Percentiles rank a stretch among this genome's conserved stretches.
Conservation (phyloP, 1,140 invertebrate species). For the Cheumatopsyche charites region DNA sequence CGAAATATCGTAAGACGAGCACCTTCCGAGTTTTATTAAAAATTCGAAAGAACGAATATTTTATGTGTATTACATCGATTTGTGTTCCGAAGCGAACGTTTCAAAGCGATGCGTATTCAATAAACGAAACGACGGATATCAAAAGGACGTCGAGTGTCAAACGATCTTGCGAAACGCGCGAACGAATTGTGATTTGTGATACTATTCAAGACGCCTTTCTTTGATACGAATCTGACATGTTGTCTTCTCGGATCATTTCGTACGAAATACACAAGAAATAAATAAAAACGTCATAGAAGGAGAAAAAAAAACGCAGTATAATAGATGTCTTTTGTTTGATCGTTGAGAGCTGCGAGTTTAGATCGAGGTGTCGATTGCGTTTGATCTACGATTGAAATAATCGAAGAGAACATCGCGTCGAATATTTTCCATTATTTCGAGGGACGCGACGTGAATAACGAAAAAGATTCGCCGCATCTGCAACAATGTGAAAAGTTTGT, state of each 20-base stretch:
- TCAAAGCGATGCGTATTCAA: slow-evolving; percentile 15
- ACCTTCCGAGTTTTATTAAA: not conserved
- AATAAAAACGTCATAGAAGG: not conserved
- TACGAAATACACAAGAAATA: not conserved
- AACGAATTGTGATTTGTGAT: slow-evolving; percentile 22
- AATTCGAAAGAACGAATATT: not conserved
- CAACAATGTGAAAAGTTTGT: slow-evolving; percentile 24
- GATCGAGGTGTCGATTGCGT: too few relatives aligned
- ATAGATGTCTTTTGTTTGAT: too few relatives aligned
- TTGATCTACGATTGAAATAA: too few relatives aligned
- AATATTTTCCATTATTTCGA: too few relatives aligned
- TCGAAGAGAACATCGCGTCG: too few relatives aligned
- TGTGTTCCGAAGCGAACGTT: not conserved
- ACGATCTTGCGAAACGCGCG: slow-evolving; percentile 27
- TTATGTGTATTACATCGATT: not conserved
- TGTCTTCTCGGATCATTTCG: slow-evolving; percentile 6
- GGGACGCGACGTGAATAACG: too few relatives aligned
- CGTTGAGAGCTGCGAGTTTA: too few relatives aligned
- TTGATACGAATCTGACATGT: slow-evolving; percentile 33
- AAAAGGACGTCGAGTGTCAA: slow-evolving; percentile 26
- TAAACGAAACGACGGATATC: slow-evolving; percentile 26
- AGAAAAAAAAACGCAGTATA: not conserved
- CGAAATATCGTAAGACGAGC: too few relatives aligned
- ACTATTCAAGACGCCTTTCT: slow-evolving; percentile 22
- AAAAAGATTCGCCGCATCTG: too few relatives aligned